Evolutionary conservation across 1,140 invertebrate species (phyloP), one percentile per base, ranked within the genome.

Genomic region (Heliconius eleuchia): DNA sequence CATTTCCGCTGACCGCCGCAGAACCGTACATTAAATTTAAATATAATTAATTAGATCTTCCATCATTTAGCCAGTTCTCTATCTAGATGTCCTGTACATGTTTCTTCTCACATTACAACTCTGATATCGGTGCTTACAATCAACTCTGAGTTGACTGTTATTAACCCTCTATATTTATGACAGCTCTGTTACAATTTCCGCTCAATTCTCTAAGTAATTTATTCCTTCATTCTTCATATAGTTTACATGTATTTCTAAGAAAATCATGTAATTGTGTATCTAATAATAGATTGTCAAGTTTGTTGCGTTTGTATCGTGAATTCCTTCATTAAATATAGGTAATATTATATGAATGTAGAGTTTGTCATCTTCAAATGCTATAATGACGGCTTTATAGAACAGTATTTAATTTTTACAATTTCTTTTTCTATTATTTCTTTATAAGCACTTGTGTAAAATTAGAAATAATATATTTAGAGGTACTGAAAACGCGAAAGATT

Each of bases 161-260:
- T 87, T 87, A 85, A 85, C 86, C 86, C 83, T 79, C 78, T 80
- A 80, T 84, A 82, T 85, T 82, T 84, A 84, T 83, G 82, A 79
- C 78, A 82, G 74, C 72, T 84, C 81, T 76, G 80, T 78, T 79
- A 76, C 78, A 80, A 76, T 84, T 84, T 82, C 83, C 79, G 73
- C 78, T 80, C 79, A 74, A 80, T 83, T 76, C 77, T 76, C 74
- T 86, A 86, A 86, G 78, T 84, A 86, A 86, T 86, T 86, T 84
- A 86, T 79, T 84, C 82, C 83, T 81, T 83, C 80, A 82, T 78
- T 81, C 80, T 85, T 81, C 72, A 78, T 74, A 66, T 74, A 70
- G 55, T 78, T 78, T 78, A 78, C 27, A 71, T 70, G 27, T 46
- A 66, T 42, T 78, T 78, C 77, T 50, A 23, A 78, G 72, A 78